Base-by-base conservation (phyloP, 2,797 vertebrate species). In the Capromys pilorides region DNA sequence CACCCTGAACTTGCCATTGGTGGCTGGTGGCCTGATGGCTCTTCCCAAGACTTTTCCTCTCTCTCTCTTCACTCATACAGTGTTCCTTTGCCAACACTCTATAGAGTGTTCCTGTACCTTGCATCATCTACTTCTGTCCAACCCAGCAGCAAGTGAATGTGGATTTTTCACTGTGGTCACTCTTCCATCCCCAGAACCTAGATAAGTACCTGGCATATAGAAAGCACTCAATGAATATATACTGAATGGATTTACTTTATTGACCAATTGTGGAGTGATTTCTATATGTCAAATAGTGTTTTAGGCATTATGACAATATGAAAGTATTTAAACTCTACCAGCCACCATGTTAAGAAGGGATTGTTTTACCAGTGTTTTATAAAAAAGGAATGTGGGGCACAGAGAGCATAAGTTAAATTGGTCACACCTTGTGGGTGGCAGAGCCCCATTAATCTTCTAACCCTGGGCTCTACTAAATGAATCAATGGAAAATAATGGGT, bases 281-380 rank as follows among this genome's bases (percentile, higher is more conserved):
- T 94, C 67, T 91, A 2, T 77, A 22, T 51, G 6, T 79, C 21
- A 69, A 36, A 6, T 10, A 87, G 19, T 49, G 9, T 73, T 82
- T n/a, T 86, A 62, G 93, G 39, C 24, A 64, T 36, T 33, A 8
- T 75, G n/a, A 16, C 88, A 83, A 83, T 77, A 62, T 66, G 83
- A 54, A 88, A 36, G n/a, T n/a, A 78, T 64, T 92, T 93, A 86
- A 93, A 88, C 41, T 64, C 57, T 88, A 39, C 4, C 87, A 77
- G 67, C 14, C 83, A 66, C 41, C 36, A 51, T 91, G 64, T 39
- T 71, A 90, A 90, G 5, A 62, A 86, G 14, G 11, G 31, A 6
- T 67, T 90, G 64, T 75, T 88, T 59, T 2, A 71, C 69, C n/a
- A 41, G 6, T 49, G 39, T 84, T 88, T 75, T 88, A 66, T 33